phyloP scores from a whole-genome alignment of 2,113 vertebrate species.

The Corythoichthys intestinalis region DNA sequence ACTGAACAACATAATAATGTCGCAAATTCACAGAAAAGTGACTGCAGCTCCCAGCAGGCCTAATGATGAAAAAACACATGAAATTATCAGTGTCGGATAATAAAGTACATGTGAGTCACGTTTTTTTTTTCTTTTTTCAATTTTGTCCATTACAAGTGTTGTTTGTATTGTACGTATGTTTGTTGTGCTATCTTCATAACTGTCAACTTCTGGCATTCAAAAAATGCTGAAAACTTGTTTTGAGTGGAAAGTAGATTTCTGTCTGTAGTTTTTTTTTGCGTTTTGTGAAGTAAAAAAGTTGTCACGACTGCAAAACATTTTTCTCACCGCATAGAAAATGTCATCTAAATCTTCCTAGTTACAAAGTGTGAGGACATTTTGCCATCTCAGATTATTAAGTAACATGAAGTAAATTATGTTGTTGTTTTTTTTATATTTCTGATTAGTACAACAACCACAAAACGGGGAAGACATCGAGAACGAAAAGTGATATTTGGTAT shows the following conservation, averaged over 20 bases:
- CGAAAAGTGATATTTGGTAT: no score
- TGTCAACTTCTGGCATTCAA: slow-evolving; percentile 9
- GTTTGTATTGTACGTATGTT: no score
- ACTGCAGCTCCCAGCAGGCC: slow-evolving; percentile 28
- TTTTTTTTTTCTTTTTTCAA: no score
- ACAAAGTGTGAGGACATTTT: background rate
- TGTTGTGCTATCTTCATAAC: background rate
- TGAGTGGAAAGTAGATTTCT: background rate
- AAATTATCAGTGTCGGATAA: background rate
- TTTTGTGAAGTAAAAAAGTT: background rate
- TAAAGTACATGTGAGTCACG: background rate
- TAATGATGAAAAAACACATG: slow-evolving; percentile 19
- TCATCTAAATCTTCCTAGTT: background rate
- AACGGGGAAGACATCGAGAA: background rate
- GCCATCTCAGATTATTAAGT: background rate
- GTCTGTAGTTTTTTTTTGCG: background rate
- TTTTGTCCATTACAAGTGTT: no score
- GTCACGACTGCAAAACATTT: background rate
- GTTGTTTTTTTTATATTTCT: background rate
- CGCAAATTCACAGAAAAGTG: slow-evolving; percentile 49
- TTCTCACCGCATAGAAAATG: no score
- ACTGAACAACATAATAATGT: slow-evolving; percentile 39
- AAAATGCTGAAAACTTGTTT: no score
- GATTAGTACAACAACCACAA: background rate
- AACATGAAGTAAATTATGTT: background rate